Percentiles rank a stretch among this genome's conserved stretches.
phyloP scores from a whole-genome alignment of 2,113 vertebrate genomes.

The Scopus umbretta region DNA sequence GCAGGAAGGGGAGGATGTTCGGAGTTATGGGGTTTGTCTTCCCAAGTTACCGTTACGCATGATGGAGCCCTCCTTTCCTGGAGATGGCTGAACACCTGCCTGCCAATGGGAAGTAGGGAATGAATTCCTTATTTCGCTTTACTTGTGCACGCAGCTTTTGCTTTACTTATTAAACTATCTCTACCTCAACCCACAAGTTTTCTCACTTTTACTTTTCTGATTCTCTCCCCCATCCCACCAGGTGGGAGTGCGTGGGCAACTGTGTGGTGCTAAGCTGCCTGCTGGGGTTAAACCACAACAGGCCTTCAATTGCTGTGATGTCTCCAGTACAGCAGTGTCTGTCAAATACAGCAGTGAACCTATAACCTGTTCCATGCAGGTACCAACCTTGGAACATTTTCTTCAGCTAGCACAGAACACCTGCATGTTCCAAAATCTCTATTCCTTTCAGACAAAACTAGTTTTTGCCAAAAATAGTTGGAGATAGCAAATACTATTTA shows the following conservation, averaged over 20 bases:
- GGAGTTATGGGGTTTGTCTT: neutral
- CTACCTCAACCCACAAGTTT: neutral
- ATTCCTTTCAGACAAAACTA: neutral
- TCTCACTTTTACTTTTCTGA: neutral
- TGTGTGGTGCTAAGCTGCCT: neutral
- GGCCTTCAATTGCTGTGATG: neutral
- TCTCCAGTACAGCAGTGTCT: neutral
- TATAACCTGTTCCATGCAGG: neutral
- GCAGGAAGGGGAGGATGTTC: accelerated
- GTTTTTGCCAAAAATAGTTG: neutral
- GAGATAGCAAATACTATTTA: neutral
- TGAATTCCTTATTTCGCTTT: neutral
- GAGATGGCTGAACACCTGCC: neutral
- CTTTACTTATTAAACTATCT: neutral
- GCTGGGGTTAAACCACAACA: neutral
- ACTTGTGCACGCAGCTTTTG: neutral
- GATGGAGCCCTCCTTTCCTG: neutral
- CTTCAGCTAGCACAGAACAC: neutral
- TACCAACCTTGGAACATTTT: neutral
- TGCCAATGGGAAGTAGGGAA: neutral
- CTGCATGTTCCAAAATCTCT: neutral
- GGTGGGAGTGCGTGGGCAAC: neutral
- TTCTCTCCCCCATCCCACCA: neutral
- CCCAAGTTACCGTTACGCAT: accelerated
- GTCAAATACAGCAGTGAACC: neutral